phyloP scores from a whole-genome alignment of 2,797 vertebrate genomes.

The Atherinosoma microstoma region DNA sequence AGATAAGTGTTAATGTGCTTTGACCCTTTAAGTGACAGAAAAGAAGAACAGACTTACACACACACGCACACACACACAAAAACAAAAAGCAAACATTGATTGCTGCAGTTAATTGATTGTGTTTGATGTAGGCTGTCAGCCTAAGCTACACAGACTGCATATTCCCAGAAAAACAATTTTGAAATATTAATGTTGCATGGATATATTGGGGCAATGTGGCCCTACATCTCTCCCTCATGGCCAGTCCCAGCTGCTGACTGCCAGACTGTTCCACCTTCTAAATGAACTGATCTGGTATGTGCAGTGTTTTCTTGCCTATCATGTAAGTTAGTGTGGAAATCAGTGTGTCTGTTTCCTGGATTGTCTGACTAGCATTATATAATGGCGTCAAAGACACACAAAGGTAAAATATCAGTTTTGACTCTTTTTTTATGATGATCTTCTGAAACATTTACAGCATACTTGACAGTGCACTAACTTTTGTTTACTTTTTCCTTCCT shows the following conservation, averaged over 20 bases:
- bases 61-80: too few species aligned
- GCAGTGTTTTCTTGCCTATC: constrained; percentile 23
- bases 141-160: constrained; percentile 54
- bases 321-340: constrained; percentile 27
- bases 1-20: not conserved
- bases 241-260: constrained; percentile 65
- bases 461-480: constrained; percentile 1
- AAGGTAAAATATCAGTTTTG: constrained; percentile 7
- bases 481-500: not conserved
- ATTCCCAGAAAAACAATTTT: constrained; percentile 69
- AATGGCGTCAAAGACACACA: constrained; percentile 35
- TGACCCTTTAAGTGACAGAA: not conserved
- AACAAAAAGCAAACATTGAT: constrained; percentile 27
- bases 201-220: constrained; percentile 65
- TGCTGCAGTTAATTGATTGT: constrained; percentile 24
- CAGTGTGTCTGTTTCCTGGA: constrained; percentile 25
- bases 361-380: constrained; percentile 15
- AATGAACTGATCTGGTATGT: constrained; percentile 57
- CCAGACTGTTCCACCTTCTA: constrained; percentile 63
- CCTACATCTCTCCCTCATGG: constrained; percentile 69
- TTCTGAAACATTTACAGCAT: constrained; percentile 19
- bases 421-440: constrained; percentile 1
- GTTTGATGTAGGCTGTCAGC: constrained; percentile 46
- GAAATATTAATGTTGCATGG: constrained; percentile 76
- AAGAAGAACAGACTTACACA: constrained; percentile 22